Evolutionary conservation across 2,113 vertebrate species (phyloP).

Genomic region (Psettodes erumei): DNA sequence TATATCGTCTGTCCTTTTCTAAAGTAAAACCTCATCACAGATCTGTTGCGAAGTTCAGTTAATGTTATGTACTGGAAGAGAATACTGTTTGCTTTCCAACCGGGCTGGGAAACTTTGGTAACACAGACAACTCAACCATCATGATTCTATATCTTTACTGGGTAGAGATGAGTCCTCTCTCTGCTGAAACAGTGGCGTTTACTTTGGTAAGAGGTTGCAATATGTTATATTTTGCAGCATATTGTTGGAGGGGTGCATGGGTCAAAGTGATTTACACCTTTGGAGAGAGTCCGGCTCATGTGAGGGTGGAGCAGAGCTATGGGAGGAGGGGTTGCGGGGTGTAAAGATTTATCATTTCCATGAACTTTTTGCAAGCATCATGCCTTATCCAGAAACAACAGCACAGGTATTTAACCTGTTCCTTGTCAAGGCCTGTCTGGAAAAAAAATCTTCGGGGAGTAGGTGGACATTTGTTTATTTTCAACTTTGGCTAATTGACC

Average conservation of each 20-base stretch:
- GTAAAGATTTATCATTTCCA: constrained; percentile 82
- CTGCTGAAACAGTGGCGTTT: constrained; percentile 71
- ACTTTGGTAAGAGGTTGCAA: constrained; percentile 67
- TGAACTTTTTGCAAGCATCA: constrained; percentile 81
- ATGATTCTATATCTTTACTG: constrained; percentile 68
- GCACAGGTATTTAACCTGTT: constrained; percentile 86
- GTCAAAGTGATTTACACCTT: constrained; percentile 81
- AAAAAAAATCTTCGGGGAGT: constrained; percentile 81
- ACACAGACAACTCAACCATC: constrained; percentile 64
- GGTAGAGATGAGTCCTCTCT: constrained; percentile 56
- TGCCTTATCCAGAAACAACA: constrained; percentile 85
- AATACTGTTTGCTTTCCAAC: constrained; percentile 35
- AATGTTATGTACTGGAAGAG: constrained; percentile 36
- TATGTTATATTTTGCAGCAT: constrained; percentile 71
- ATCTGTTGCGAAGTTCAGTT: constrained; percentile 13
- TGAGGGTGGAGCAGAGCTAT: constrained; percentile 51
- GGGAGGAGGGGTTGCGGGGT: constrained; percentile 48
- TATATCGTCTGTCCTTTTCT: not conserved
- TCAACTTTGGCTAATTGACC: constrained; percentile 80
- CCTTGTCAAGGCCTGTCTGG: constrained; percentile 77
- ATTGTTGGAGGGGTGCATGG: constrained; percentile 66
- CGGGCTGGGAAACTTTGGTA: constrained; percentile 55
- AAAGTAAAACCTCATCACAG: constrained; percentile 17
- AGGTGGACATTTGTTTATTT: constrained; percentile 84
- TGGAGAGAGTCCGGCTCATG: constrained; percentile 66